phyloP scores from a whole-genome alignment of 2,888 invertebrate species.

The Epistrophe eligans region DNA sequence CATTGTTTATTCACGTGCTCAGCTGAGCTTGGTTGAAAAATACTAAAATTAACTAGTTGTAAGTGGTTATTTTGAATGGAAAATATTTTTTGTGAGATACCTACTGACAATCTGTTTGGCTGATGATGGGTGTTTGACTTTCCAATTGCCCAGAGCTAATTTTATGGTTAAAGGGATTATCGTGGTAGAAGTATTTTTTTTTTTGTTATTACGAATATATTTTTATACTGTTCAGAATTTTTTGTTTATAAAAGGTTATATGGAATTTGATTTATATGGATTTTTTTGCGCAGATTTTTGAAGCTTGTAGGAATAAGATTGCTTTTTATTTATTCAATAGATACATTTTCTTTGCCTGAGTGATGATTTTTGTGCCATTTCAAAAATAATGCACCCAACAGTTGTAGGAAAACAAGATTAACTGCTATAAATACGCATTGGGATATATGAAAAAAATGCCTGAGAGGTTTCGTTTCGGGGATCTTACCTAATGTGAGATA shows the following conservation, averaged over 20 bases:
- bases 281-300: not conserved
- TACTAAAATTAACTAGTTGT: slow-evolving; percentile 53
- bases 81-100: slow-evolving; percentile 12
- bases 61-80: slow-evolving; percentile 43
- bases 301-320: not conserved
- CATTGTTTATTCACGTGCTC: slow-evolving; percentile 43
- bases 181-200: not conserved
- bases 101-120: not conserved
- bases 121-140: slow-evolving; percentile 26
- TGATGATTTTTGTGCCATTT: not conserved
- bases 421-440: too few relatives aligned
- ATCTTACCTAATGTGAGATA: too few relatives aligned
- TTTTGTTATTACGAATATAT: slow-evolving; percentile 14
- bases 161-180: slow-evolving; percentile 13
- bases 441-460: too few relatives aligned
- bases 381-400: too few relatives aligned
- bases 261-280: slow-evolving; percentile 29
- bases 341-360: not conserved
- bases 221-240: too few relatives aligned
- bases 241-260: slow-evolving; percentile 17
- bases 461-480: too few relatives aligned
- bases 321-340: not conserved
- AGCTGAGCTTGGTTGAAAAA: not conserved
- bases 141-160: slow-evolving; percentile 32
- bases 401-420: too few relatives aligned